These are phyloP conservation scores for Cyphomyrus plagiostoma DNA, from an alignment of 2,113 vertebrate species.

Conservation along the genomic window DNA sequence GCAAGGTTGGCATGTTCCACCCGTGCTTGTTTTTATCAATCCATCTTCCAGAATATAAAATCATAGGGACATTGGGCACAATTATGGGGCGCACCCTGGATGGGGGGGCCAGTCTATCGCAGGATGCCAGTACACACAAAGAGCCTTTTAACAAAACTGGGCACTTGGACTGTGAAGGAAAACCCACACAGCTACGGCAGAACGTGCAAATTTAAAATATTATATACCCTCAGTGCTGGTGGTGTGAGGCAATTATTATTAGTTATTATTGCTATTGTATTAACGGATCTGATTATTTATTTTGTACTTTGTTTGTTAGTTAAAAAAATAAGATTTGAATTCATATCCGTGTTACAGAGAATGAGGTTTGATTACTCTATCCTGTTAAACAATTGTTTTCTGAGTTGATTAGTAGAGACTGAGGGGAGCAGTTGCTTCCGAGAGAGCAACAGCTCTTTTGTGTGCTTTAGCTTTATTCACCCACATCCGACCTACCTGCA, in stretches of 20 bases:
- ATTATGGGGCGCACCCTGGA: not conserved
- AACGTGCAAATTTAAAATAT: not conserved
- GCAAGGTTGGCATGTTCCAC: not conserved
- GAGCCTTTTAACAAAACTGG: not conserved
- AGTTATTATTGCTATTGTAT: not conserved
- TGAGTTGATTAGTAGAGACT: not conserved
- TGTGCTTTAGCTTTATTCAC: not conserved
- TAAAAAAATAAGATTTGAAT: not conserved
- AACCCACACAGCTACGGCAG: not conserved
- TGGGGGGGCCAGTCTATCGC: not conserved
- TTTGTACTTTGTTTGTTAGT: not conserved
- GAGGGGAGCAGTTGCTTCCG: not conserved
- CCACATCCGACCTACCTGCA: not conserved
- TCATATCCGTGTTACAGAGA: not conserved
- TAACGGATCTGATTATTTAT: not conserved
- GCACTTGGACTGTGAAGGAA: not conserved
- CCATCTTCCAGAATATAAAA: not conserved
- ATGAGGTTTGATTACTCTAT: not conserved
- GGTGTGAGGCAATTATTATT: not conserved
- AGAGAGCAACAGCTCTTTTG: not conserved
- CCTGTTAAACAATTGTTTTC: not conserved
- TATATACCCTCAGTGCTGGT: not conserved
- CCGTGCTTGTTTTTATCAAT: not conserved
- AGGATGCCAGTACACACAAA: not conserved
- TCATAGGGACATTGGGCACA: not conserved